These are phyloP conservation scores for Collichthys lucidus DNA, from an alignment of 2,113 vertebrate species.

Conservation along the genomic window DNA sequence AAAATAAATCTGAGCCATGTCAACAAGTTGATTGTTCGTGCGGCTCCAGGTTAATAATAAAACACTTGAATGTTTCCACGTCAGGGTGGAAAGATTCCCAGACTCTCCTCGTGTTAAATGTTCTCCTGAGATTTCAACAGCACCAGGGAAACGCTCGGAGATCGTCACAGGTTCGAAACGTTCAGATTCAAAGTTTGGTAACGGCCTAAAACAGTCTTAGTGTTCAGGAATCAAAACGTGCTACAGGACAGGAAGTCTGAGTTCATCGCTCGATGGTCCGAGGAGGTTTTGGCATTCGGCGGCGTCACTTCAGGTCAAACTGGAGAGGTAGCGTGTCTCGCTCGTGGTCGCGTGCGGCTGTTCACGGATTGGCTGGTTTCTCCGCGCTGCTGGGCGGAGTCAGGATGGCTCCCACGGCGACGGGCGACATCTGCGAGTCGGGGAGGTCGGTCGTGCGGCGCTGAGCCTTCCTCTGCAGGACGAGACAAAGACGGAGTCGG, in stretches of 20 bases:
- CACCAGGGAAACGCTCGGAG: conserved; percentile 51
- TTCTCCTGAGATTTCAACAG: conserved; percentile 45
- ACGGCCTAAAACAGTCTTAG: conserved; percentile 25
- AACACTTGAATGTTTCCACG: neutral
- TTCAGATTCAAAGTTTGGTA: neutral
- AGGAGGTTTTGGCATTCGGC: neutral
- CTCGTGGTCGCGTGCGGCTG: neutral
- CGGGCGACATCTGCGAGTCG: conserved; percentile 84
- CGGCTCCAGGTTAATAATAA: neutral
- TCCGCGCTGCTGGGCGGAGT: conserved; percentile 96
- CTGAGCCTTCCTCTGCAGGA: conserved; percentile 77
- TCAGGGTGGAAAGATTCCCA: neutral
- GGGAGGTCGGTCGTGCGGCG: conserved; percentile 56
- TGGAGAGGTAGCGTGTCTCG: conserved; percentile 23
- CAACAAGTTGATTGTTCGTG: neutral
- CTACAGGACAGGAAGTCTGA: neutral
- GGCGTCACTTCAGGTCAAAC: neutral
- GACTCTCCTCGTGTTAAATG: neutral
- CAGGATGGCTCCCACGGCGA: conserved; percentile 85
- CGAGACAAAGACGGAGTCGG: no score
- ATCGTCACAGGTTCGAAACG: neutral
- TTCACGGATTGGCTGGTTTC: conserved; percentile 83
- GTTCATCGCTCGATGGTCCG: neutral
- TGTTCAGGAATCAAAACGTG: conserved; percentile 38
- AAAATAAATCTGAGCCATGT: neutral